phyloP scores from a whole-genome alignment of 2,113 vertebrate species.

The Vombatus ursinus region DNA sequence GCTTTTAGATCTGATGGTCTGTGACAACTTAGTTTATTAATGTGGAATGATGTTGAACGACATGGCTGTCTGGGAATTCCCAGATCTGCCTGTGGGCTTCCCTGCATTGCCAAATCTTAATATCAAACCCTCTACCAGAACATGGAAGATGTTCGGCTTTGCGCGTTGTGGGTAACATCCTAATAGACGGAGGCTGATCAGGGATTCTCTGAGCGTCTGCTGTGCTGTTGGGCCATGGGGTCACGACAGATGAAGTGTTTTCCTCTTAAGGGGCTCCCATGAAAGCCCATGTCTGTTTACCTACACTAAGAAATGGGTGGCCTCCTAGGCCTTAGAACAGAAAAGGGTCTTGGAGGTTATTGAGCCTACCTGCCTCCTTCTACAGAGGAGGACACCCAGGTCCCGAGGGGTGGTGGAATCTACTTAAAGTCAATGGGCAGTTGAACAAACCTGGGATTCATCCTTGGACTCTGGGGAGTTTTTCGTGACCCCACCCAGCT shows the following conservation, averaged over 20 bases:
- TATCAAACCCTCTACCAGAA: background rate
- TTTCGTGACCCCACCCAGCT: too few relatives aligned
- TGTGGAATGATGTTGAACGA: conserved; percentile 12
- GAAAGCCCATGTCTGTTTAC: background rate
- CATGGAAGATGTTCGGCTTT: background rate
- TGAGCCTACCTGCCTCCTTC: background rate
- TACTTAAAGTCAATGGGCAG: too few relatives aligned
- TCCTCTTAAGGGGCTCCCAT: background rate
- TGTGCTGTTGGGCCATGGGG: background rate
- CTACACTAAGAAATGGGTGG: background rate
- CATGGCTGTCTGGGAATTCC: background rate
- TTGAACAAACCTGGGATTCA: too few relatives aligned
- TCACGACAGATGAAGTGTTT: background rate
- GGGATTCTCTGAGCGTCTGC: too few relatives aligned
- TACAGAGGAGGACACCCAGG: background rate
- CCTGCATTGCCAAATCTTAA: background rate
- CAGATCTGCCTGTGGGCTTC: background rate
- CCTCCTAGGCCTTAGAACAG: background rate
- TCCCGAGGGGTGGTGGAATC: background rate
- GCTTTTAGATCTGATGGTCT: background rate
- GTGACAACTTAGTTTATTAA: background rate
- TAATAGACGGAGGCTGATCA: too few relatives aligned
- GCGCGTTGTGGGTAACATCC: background rate
- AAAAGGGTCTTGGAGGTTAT: background rate
- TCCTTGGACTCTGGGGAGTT: background rate